Evolutionary conservation across 2,797 vertebrate species (phyloP).

Genomic region (Vipera latastei): DNA sequence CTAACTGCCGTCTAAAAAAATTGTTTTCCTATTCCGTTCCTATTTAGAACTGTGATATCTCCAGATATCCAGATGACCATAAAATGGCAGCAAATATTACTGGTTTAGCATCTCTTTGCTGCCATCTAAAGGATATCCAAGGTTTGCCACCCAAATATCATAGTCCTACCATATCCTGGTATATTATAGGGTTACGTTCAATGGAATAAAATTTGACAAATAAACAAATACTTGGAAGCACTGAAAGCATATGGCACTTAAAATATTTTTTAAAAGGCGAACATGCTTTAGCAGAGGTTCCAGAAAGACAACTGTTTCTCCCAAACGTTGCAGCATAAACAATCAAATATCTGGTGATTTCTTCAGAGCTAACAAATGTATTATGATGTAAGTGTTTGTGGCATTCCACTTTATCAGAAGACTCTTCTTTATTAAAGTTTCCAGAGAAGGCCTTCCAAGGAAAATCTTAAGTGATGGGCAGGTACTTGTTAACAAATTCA

Average conservation of each 20-base stretch:
- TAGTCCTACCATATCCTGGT: not conserved
- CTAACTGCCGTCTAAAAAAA: not conserved
- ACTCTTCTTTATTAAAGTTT: not conserved
- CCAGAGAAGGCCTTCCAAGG: not conserved
- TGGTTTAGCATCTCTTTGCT: not conserved
- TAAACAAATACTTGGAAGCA: not conserved
- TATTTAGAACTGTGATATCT: not conserved
- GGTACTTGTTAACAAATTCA: not conserved
- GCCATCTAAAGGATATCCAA: not conserved
- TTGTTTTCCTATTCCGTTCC: not conserved
- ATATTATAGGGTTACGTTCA: not conserved
- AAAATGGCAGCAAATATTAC: not conserved
- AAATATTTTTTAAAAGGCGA: not conserved
- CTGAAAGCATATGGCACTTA: not conserved
- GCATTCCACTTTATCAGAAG: not conserved
- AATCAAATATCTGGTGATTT: not conserved
- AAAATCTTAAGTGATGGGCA: not conserved
- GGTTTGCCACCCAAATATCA: not conserved
- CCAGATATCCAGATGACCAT: not conserved
- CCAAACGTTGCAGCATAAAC: not conserved
- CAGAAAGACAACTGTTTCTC: not conserved
- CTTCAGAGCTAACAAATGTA: not conserved
- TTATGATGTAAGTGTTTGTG: not conserved
- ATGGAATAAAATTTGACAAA: not conserved
- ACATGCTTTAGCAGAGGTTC: not conserved